phyloP scores from a whole-genome alignment of 1,140 invertebrate genomes.

The Papilio aristodemus region DNA sequence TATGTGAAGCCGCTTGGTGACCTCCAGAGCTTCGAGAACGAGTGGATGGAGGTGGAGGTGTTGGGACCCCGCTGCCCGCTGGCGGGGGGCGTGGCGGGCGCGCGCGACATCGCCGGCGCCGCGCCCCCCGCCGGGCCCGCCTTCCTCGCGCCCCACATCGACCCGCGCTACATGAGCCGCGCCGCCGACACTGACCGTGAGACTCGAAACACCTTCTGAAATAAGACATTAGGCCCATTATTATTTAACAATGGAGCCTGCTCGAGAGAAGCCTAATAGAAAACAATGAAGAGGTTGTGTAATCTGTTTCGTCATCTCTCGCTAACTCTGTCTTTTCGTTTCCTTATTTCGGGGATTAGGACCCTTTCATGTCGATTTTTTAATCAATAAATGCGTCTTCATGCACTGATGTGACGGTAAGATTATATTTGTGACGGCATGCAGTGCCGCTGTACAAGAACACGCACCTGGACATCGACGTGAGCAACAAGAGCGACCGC shows the following conservation, averaged over 20 bases:
- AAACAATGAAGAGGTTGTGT: too few species aligned
- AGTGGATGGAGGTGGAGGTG: conserved; percentile 94
- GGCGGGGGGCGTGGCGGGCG: conserved; percentile 58
- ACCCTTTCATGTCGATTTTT: too few species aligned
- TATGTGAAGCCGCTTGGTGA: conserved; percentile 85
- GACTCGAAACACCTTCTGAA: too few species aligned
- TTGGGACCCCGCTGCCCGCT: conserved; percentile 83
- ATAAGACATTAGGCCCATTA: too few species aligned
- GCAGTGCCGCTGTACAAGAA: conserved; percentile 87
- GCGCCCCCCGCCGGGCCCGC: conserved; percentile 80
- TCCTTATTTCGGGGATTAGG: too few species aligned
- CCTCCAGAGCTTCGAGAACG: conserved; percentile 90
- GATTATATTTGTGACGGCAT: neutral
- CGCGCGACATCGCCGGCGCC: conserved; percentile 68
- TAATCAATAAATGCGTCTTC: too few species aligned
- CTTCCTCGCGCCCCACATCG: conserved; percentile 84
- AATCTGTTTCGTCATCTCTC: too few species aligned
- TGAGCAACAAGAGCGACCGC: conserved; percentile 92
- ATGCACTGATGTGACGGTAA: neutral
- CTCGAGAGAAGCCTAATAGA: too few species aligned
- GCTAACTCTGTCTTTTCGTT: too few species aligned
- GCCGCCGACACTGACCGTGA: conserved; percentile 81
- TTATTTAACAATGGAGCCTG: neutral
- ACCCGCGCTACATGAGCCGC: conserved; percentile 78
- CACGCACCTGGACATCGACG: conserved; percentile 92